Base-by-base conservation (phyloP, 2,113 vertebrate species). In the Spea bombifrons region DNA sequence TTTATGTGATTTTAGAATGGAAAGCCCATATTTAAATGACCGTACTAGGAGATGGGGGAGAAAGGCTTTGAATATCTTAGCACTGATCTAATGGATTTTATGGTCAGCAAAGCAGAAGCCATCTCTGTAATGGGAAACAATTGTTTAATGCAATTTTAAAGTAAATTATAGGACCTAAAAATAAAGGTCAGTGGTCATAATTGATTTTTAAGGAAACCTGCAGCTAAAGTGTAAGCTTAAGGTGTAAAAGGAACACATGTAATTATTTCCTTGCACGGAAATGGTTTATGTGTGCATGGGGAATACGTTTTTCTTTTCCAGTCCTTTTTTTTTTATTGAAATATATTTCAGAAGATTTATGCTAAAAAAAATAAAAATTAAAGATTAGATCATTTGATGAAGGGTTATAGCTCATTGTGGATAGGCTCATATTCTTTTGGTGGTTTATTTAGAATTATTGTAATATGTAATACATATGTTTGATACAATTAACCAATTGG, bases 1-100 rank as follows among this genome's bases (percentile, higher is more conserved):
- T 50, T 16, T 61, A 77, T 63, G 47, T 50, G 63, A 61, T 55
- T 57, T 66, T 61, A 59, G 45, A 67, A 70, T 61, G 66, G 55
- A 48, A 63, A 77, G 61, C n/a, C 16, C 13, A 17, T 7, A 7
- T 64, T 8, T 64, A 30, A 4, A 3, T 16, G 16, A 0, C 61
- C 3, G 61, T 8, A 17, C 17, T 17, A 30, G 7, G n/a, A 64
- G 17, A 30, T 13, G 30, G 5, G 61, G 61, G n/a, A 64, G 7
- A 64, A 7, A 64, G 8, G 2, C 61, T 64, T 16, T 64, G 8
- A 64, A 30, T 16, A 64, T 17, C 17, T 64, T 4, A 17, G 61
- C 57, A 5, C 57, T 61, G 57, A 7, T 8, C 61, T 64, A 59
- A 30, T 64, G 61, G n/a, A 5, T 64, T 30, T 64, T 64, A 30